Conservation (phyloP, 2,113 vertebrate genomes). For the Passer montanus region DNA sequence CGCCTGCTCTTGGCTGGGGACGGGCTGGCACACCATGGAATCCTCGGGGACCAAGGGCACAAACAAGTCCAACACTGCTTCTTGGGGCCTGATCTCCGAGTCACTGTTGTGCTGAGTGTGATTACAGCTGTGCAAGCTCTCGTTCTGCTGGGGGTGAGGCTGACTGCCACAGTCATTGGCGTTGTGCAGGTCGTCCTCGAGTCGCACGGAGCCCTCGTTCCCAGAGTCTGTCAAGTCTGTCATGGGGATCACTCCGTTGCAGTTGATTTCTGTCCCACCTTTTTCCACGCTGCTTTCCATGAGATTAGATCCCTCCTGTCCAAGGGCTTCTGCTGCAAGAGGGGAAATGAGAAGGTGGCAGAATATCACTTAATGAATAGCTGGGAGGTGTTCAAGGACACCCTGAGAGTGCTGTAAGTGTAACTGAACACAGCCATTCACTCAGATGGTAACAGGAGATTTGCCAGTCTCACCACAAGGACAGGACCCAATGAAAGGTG, state of each 20-base stretch:
- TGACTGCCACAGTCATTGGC: conserved; percentile 75
- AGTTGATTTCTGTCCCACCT: conserved; percentile 77
- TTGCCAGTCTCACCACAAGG: neutral
- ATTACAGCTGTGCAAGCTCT: conserved; percentile 9
- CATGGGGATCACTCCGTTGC: conserved; percentile 77
- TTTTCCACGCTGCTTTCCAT: conserved; percentile 58
- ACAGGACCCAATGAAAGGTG: neutral
- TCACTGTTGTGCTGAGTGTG: conserved; percentile 59
- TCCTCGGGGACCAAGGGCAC: conserved; percentile 50
- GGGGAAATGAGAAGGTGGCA: neutral
- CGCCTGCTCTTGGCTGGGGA: neutral
- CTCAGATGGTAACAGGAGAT: neutral
- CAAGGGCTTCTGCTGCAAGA: conserved; percentile 58
- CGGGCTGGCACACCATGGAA: conserved; percentile 68
- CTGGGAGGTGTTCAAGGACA: neutral
- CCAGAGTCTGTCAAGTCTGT: conserved; percentile 50
- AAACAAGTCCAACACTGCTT: conserved; percentile 58
- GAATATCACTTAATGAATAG: neutral
- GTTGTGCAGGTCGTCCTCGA: conserved; percentile 82
- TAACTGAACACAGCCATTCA: neutral
- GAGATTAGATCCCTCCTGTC: conserved; percentile 42
- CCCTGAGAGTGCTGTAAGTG: neutral
- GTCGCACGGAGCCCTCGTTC: conserved; percentile 64
- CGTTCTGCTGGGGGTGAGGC: conserved; percentile 30
- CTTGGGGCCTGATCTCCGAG: conserved; percentile 46